Percentiles rank a stretch among this genome's conserved stretches.
phyloP scores from a whole-genome alignment of 2,888 invertebrate species.

The Onchidella celtica region DNA sequence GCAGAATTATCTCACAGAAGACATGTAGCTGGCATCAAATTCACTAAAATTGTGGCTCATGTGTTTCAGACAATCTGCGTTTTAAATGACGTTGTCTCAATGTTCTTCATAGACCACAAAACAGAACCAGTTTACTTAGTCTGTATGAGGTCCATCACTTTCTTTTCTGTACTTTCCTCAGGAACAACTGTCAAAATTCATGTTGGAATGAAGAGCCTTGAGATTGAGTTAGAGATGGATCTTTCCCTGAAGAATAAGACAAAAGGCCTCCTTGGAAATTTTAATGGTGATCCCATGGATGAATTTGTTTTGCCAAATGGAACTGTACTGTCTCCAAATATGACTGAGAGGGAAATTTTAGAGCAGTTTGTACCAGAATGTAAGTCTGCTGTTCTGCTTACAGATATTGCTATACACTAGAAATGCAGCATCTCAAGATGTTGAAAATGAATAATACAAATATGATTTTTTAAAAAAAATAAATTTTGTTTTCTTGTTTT shows the following conservation, averaged over 20 bases:
- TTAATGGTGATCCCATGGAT: conserved; percentile 37
- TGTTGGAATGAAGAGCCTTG: conserved; percentile 34
- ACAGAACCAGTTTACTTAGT: too few species aligned
- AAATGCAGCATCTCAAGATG: neutral
- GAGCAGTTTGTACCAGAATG: conserved; percentile 52
- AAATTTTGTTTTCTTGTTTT: too few species aligned
- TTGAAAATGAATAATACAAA: too few species aligned
- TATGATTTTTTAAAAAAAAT: too few species aligned
- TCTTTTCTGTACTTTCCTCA: neutral
- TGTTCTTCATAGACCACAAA: too few species aligned
- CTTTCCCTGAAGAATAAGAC: neutral
- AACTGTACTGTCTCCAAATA: conserved; percentile 12
- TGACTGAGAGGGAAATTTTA: conserved; percentile 42
- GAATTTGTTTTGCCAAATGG: conserved; percentile 53
- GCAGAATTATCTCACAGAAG: too few species aligned
- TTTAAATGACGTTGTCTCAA: too few species aligned
- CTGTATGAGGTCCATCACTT: too few species aligned
- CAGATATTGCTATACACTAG: neutral
- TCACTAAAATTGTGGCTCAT: too few species aligned
- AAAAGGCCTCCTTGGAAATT: conserved; percentile 47
- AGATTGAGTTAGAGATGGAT: conserved; percentile 13
- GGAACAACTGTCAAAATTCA: conserved; percentile 24
- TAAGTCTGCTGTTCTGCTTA: too few species aligned
- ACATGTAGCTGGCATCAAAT: too few species aligned
- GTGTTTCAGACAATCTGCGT: too few species aligned